Conservation (phyloP, 2,888 invertebrate species). For the Amphipoea lucens region DNA sequence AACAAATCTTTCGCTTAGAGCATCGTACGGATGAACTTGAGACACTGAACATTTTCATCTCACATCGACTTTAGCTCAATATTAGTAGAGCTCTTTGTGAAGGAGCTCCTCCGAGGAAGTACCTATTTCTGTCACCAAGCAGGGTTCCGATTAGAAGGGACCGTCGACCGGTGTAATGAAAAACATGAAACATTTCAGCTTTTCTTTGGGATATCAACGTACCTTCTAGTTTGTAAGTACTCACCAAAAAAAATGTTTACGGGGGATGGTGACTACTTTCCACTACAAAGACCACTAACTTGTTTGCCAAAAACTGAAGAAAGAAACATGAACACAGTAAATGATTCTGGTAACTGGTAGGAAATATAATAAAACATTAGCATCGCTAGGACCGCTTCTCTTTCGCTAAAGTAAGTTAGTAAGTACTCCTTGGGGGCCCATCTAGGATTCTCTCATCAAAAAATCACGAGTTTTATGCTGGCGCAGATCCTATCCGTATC, state of each 20-base stretch:
- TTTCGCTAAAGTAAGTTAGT: background rate
- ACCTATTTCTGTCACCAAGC: background rate
- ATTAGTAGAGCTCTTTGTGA: background rate
- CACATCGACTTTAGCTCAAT: background rate
- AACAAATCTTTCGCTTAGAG: slow-evolving; percentile 3
- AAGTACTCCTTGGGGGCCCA: background rate
- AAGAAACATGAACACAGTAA: background rate
- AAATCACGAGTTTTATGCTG: background rate
- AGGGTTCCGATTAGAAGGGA: background rate
- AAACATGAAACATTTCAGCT: background rate
- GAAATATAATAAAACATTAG: background rate
- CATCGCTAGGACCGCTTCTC: background rate
- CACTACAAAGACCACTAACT: background rate
- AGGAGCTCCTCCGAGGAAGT: background rate
- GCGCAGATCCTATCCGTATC: background rate
- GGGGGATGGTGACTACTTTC: background rate
- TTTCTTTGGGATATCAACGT: background rate
- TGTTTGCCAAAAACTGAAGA: background rate
- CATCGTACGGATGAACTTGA: background rate
- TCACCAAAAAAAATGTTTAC: background rate
- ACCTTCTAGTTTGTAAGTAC: background rate
- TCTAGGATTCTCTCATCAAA: background rate
- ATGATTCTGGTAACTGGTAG: background rate
- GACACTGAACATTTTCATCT: slow-evolving; percentile 10
- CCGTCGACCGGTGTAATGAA: background rate